Conservation (phyloP, 2,797 vertebrate genomes). For the Glossophaga mutica region DNA sequence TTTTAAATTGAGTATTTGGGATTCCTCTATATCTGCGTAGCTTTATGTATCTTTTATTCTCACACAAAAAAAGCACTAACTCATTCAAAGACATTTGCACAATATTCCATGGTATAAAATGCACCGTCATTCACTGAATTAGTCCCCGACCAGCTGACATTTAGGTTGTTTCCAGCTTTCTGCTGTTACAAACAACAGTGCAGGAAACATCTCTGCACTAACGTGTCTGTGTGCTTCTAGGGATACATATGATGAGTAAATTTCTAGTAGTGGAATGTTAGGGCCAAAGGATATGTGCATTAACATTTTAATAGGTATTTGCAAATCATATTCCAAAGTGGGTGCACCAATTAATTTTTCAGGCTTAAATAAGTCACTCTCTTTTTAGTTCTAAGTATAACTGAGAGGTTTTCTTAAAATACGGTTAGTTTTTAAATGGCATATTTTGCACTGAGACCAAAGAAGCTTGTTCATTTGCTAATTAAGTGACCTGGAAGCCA, state of each 20-base stretch:
- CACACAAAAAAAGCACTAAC: neutral
- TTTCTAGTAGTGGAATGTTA: neutral
- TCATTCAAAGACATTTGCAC: neutral
- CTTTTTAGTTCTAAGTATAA: neutral
- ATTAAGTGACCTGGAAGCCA: neutral
- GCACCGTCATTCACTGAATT: neutral
- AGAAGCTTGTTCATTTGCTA: slow-evolving; percentile 6
- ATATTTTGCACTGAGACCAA: neutral
- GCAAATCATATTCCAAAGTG: neutral
- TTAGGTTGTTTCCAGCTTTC: neutral
- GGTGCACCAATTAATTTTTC: neutral
- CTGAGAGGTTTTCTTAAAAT: neutral
- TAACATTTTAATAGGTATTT: neutral
- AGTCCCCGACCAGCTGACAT: neutral
- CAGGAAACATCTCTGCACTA: neutral
- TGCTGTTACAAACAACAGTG: neutral
- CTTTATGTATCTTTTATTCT: neutral
- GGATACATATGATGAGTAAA: neutral
- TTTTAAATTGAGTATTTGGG: neutral
- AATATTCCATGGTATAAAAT: neutral
- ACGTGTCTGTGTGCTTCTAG: neutral
- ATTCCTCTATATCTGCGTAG: neutral
- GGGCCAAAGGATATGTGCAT: neutral
- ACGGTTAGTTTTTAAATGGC: slow-evolving; percentile 24
- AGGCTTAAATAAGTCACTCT: neutral